A percentile compares a stretch with the other conserved stretches of the same genome.
Conservation (phyloP, 2,797 vertebrate genomes). For the Tadarida brasiliensis region DNA sequence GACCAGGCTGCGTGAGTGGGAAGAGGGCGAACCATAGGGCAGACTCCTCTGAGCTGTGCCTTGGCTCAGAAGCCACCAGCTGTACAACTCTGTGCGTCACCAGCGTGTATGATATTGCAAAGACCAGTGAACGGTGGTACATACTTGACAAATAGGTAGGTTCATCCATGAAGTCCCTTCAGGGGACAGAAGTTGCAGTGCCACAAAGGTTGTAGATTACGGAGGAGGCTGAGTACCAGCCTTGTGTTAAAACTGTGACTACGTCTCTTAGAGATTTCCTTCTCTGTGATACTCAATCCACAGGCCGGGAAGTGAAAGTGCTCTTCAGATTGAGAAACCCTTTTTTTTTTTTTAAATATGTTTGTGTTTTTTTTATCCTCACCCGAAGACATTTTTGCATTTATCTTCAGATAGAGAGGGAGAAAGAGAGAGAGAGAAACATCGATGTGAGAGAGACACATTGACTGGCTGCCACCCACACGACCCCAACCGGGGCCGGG, state of each 20-base stretch:
- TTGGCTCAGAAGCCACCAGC: neutral
- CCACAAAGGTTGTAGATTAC: neutral
- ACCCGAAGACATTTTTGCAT: too few species aligned
- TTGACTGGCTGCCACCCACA: too few species aligned
- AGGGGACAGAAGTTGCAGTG: neutral
- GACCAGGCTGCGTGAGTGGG: neutral
- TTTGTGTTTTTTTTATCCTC: too few species aligned
- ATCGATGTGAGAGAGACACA: too few species aligned
- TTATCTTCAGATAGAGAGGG: too few species aligned
- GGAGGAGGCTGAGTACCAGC: neutral
- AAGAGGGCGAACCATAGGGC: fast-evolving
- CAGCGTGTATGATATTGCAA: neutral
- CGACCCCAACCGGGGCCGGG: too few species aligned
- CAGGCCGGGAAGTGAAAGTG: neutral
- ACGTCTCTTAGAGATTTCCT: neutral
- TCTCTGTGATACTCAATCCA: neutral
- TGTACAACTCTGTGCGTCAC: neutral
- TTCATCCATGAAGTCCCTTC: neutral
- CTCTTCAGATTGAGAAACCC: neutral
- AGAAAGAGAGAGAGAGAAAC: too few species aligned
- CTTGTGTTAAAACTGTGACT: neutral
- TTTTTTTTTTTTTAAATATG: neutral
- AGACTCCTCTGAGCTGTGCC: neutral
- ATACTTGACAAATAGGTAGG: neutral
- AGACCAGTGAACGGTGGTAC: neutral